Evolutionary conservation across 1,140 invertebrate genomes (phyloP).

Genomic region (Steinernema feltiae): DNA sequence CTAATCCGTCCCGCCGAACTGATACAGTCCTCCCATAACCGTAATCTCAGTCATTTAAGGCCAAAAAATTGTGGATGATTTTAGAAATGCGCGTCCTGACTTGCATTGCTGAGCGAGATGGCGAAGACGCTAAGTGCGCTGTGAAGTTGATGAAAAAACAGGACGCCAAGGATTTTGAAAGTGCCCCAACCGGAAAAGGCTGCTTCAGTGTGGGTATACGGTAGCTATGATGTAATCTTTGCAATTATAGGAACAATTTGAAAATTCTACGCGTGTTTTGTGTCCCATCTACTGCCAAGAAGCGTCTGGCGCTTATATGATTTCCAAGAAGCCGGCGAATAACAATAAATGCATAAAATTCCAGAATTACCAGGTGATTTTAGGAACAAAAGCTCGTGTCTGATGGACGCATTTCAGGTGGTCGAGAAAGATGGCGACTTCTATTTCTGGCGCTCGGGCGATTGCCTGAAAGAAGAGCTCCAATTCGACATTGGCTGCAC

Average conservation of each 20-base stretch:
- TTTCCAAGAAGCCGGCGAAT: not conserved
- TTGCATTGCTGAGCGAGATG: not conserved
- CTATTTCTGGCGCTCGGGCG: not conserved
- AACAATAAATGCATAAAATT: conserved; percentile 12
- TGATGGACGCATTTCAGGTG: not conserved
- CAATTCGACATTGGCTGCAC: not conserved
- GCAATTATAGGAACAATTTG: not conserved
- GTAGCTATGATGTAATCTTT: not conserved
- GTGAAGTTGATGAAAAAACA: not conserved
- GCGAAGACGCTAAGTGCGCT: not conserved
- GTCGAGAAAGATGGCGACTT: not conserved
- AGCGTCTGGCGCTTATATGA: not conserved
- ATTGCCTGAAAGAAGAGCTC: not conserved
- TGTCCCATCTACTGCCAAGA: not conserved
- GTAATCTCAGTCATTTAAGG: not conserved
- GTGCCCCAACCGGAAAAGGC: not conserved
- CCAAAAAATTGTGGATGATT: not conserved
- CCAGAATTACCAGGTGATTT: not conserved
- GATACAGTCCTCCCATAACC: not conserved
- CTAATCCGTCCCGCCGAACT: not conserved
- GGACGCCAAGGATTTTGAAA: not conserved
- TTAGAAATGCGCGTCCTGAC: conserved; percentile 4
- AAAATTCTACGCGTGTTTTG: not conserved
- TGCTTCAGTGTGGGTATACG: not conserved
- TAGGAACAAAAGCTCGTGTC: not conserved